A percentile compares a stretch with the other conserved stretches of the same genome.
These are phyloP conservation scores for Mastacembelus armatus DNA, from an alignment of 2,797 vertebrate species.

Conservation along the genomic window DNA sequence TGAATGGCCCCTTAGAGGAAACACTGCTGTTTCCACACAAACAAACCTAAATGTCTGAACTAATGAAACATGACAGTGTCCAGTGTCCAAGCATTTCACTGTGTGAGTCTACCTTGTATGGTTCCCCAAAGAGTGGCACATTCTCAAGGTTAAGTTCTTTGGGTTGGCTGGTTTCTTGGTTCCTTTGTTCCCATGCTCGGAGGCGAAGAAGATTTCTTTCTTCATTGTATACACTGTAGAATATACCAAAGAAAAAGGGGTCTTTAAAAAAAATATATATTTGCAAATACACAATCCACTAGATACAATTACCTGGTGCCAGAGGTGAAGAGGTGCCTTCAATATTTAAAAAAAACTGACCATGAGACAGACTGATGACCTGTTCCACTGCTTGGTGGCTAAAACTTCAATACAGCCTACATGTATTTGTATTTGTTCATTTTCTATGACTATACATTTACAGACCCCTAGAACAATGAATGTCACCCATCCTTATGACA, in stretches of 20 bases:
- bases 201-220: conserved; percentile 93
- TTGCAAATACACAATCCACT: background rate
- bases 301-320: background rate
- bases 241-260: conserved; percentile 32
- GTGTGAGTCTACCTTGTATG: conserved; percentile 90
- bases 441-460: background rate
- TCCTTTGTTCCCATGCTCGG: conserved; percentile 91
- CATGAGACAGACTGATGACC: background rate
- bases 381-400: background rate
- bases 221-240: conserved; percentile 88
- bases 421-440: background rate
- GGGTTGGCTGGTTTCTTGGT: conserved; percentile 89
- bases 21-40: no score
- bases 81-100: background rate
- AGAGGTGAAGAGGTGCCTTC: background rate
- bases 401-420: background rate
- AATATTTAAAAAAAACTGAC: conserved; percentile 6
- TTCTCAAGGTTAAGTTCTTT: conserved; percentile 83
- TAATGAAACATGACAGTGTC: background rate
- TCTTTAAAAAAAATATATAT: background rate
- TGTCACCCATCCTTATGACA: background rate
- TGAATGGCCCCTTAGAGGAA: no score
- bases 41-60: background rate
- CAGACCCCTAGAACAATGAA: background rate
- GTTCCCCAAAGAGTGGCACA: conserved; percentile 91